phyloP scores from a whole-genome alignment of 2,113 vertebrate species.

The Pachyramphus minor region DNA sequence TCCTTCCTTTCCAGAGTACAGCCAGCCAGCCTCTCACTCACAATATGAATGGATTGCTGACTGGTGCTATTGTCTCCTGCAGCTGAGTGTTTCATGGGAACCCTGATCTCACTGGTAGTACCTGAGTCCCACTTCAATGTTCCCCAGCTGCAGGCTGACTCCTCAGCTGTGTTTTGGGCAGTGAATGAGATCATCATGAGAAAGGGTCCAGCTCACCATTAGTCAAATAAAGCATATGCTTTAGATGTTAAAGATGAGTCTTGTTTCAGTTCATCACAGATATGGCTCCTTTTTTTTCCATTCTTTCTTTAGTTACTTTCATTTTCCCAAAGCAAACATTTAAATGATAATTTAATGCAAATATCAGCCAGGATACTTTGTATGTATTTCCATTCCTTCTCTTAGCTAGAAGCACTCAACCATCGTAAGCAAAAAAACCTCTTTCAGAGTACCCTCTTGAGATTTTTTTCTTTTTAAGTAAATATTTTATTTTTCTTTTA shows the following conservation, averaged over 20 bases:
- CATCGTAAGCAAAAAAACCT: neutral
- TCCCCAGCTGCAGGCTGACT: neutral
- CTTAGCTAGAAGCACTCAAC: neutral
- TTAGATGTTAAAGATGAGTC: neutral
- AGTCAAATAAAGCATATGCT: neutral
- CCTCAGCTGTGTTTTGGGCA: neutral
- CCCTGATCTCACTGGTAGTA: neutral
- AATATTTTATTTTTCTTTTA: neutral
- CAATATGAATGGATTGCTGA: neutral
- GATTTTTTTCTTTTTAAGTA: neutral
- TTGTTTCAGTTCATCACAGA: neutral
- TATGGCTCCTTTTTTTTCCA: neutral
- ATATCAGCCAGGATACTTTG: neutral
- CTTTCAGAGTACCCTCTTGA: neutral
- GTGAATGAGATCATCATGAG: neutral
- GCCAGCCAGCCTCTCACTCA: neutral
- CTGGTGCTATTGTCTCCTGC: neutral
- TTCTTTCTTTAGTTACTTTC: neutral
- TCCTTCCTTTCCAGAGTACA: neutral
- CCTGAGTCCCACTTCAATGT: neutral
- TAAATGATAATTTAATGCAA: neutral
- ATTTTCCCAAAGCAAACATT: neutral
- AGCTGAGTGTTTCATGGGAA: neutral
- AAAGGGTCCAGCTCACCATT: neutral
- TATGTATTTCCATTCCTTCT: neutral